Evolutionary conservation across 2,888 invertebrate species (phyloP).

Genomic region (Phyto melanocephala): DNA sequence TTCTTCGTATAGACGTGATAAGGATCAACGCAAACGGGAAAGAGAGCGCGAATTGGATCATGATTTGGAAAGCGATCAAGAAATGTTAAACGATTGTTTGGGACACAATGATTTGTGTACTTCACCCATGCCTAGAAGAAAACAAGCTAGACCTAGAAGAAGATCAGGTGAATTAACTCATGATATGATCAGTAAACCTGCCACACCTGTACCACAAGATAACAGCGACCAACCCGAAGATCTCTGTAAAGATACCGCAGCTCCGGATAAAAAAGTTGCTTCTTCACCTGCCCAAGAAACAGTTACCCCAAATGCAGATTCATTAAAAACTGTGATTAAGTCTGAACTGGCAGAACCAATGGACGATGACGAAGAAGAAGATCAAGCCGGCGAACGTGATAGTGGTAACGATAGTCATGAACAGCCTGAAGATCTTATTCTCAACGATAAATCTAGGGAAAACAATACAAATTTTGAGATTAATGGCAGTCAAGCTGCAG

Average conservation of each 20-base stretch:
- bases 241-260: slow-evolving; percentile 66
- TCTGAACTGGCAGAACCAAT: slow-evolving; percentile 79
- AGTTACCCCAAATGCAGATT: slow-evolving; percentile 63
- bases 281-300: slow-evolving; percentile 5
- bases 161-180: slow-evolving; percentile 85
- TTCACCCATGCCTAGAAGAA: slow-evolving; percentile 90
- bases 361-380: slow-evolving; percentile 68
- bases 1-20: slow-evolving; percentile 72
- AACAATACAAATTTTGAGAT: slow-evolving; percentile 78
- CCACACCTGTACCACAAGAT: slow-evolving; percentile 53
- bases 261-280: slow-evolving; percentile 38
- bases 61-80: slow-evolving; percentile 77
- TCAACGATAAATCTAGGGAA: slow-evolving; percentile 50
- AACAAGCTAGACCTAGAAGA: slow-evolving; percentile 91
- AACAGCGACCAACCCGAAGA: slow-evolving; percentile 46
- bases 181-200: slow-evolving; percentile 78
- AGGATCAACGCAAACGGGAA: slow-evolving; percentile 69
- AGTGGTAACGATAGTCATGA: slow-evolving; percentile 67
- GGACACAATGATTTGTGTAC: slow-evolving; percentile 81
- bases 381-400: slow-evolving; percentile 53
- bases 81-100: slow-evolving; percentile 71
- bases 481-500: slow-evolving; percentile 71
- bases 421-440: slow-evolving; percentile 55
- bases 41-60: slow-evolving; percentile 71
- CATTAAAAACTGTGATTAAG: slow-evolving; percentile 76